A percentile compares a stretch with the other conserved stretches of the same genome.
Conservation (phyloP, 2,797 vertebrate genomes). For the Microtus californicus region DNA sequence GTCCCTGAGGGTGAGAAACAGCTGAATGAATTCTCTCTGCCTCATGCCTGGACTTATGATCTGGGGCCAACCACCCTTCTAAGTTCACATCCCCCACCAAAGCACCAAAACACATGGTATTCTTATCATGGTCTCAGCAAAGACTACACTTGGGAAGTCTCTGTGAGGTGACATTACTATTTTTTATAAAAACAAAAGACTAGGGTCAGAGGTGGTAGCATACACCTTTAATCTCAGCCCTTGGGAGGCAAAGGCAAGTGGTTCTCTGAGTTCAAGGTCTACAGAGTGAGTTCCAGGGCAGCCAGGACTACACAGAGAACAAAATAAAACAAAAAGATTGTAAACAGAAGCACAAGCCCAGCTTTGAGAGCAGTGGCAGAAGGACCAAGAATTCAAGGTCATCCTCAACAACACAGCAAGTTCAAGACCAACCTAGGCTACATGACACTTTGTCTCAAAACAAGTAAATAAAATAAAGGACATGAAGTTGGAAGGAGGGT, state of each 20-base stretch:
- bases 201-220: not conserved
- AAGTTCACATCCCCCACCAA: fast-evolving
- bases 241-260: not conserved
- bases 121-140: not conserved
- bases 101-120: fast-evolving
- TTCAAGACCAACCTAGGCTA: not conserved
- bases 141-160: not conserved
- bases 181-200: not conserved
- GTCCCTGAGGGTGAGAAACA: conserved; percentile 84
- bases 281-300: not conserved
- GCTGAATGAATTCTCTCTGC: not conserved
- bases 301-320: not conserved
- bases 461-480: not conserved
- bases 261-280: not conserved
- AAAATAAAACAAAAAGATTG: not conserved
- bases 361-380: not conserved
- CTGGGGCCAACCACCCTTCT: not conserved
- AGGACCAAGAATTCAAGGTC: not conserved
- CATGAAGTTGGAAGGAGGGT: not conserved
- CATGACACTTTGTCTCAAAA: not conserved
- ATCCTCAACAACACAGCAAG: not conserved
- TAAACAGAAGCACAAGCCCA: not conserved
- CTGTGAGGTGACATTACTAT: not conserved
- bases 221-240: not conserved
- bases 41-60: fast-evolving